These are phyloP conservation scores for Platycheirus albimanus DNA, from an alignment of 2,888 invertebrate species.

Conservation along the genomic window DNA sequence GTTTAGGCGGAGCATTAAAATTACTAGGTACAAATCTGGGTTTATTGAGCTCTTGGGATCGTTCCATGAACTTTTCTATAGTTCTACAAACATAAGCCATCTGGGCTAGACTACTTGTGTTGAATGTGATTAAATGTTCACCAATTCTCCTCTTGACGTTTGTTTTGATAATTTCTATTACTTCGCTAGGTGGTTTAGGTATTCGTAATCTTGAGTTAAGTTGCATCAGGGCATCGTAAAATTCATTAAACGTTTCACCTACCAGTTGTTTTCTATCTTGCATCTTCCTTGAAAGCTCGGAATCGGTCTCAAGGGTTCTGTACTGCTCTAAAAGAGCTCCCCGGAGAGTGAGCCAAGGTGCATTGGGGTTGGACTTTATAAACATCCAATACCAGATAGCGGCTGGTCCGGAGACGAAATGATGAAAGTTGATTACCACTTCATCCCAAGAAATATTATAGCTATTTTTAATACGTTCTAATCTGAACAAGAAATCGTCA, in stretches of 20 bases:
- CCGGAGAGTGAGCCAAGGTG: background rate
- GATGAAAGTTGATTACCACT: background rate
- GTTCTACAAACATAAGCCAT: slow-evolving; percentile 4
- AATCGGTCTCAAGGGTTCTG: slow-evolving; percentile 7
- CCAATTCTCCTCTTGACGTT: background rate
- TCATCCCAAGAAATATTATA: background rate
- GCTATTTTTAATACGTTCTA: background rate
- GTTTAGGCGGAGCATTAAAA: no score
- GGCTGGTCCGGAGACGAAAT: background rate
- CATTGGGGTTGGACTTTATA: background rate
- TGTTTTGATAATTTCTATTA: background rate
- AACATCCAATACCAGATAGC: background rate
- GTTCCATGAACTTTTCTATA: no score
- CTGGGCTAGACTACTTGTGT: background rate
- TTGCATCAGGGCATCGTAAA: background rate
- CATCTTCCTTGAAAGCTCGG: slow-evolving; percentile 7
- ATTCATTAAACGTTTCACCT: background rate
- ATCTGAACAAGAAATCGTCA: slow-evolving; percentile 7
- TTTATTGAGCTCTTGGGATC: no score
- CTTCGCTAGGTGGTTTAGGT: background rate
- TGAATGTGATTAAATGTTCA: background rate
- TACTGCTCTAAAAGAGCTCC: slow-evolving; percentile 11
- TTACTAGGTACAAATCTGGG: no score
- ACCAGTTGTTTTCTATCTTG: background rate
- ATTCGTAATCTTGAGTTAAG: background rate